Percentiles rank a stretch among this genome's conserved stretches.
Evolutionary conservation across 2,888 invertebrate species (phyloP).

Genomic region (Oxycera nigricornis): DNA sequence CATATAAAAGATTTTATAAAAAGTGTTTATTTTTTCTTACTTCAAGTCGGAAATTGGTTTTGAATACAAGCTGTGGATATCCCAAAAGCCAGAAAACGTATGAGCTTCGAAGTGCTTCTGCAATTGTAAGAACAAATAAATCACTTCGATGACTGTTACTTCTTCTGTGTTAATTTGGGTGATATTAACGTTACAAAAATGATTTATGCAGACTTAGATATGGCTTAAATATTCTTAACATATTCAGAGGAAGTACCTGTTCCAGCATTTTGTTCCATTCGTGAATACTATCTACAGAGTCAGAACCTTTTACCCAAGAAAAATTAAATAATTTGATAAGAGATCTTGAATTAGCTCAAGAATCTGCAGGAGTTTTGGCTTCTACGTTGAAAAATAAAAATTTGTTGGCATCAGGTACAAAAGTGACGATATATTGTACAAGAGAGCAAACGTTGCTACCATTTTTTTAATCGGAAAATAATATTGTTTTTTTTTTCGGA

Average conservation of each 20-base stretch:
- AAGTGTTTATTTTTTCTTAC: not conserved
- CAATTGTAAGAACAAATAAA: slow-evolving; percentile 36
- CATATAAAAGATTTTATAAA: too few relatives aligned
- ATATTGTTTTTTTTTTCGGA: slow-evolving; percentile 28
- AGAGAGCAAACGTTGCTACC: slow-evolving; percentile 23
- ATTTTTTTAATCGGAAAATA: slow-evolving; percentile 37
- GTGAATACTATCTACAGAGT: slow-evolving; percentile 31
- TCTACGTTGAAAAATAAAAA: slow-evolving; percentile 40
- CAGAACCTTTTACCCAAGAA: slow-evolving; percentile 26
- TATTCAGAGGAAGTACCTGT: slow-evolving; percentile 38
- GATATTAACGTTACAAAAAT: slow-evolving; percentile 34
- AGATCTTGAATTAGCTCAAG: slow-evolving; percentile 35
- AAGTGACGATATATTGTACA: slow-evolving; percentile 35
- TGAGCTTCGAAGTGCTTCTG: slow-evolving; percentile 42
- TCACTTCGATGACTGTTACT: slow-evolving; percentile 39
- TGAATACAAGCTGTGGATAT: not conserved
- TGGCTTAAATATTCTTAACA: slow-evolving; percentile 37
- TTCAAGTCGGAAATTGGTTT: not conserved
- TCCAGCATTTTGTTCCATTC: slow-evolving; percentile 39
- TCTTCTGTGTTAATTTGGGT: slow-evolving; percentile 38
- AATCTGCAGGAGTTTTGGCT: slow-evolving; percentile 39
- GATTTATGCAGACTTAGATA: slow-evolving; percentile 38
- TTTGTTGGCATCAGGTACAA: slow-evolving; percentile 13
- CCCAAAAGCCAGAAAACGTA: slow-evolving; percentile 38
- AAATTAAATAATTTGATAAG: slow-evolving; percentile 40